A percentile compares a stretch with the other conserved stretches of the same genome.
phyloP scores from a whole-genome alignment of 1,140 invertebrate genomes.

The Drosophila azteca region DNA sequence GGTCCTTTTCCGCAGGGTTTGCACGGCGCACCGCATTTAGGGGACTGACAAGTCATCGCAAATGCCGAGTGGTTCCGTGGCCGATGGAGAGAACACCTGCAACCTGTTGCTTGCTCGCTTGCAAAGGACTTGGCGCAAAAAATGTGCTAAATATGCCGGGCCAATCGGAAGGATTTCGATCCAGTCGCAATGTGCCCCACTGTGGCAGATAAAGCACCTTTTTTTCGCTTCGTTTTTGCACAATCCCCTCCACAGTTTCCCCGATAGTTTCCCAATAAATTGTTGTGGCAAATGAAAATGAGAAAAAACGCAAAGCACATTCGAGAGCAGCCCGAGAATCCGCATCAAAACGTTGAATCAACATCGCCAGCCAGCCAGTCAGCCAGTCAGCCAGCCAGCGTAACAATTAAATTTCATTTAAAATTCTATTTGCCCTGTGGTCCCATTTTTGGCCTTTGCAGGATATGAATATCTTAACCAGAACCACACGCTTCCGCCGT shows the following conservation, averaged over 20 bases:
- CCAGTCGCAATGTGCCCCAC: constrained; percentile 6
- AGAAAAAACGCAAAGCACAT: not conserved
- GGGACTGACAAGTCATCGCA: constrained; percentile 27
- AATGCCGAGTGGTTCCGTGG: not conserved
- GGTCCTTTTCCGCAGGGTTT: not conserved
- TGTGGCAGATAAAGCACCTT: constrained; percentile 64
- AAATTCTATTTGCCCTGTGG: constrained; percentile 35
- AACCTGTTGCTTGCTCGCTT: constrained; percentile 43
- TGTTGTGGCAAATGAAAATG: constrained; percentile 22
- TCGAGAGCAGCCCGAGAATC: not conserved
- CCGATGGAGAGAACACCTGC: not conserved
- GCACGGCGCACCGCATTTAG: constrained; percentile 12
- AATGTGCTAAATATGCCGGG: constrained; percentile 66
- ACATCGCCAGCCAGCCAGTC: not conserved
- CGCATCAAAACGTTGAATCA: too few relatives aligned
- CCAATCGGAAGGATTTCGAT: constrained; percentile 2
- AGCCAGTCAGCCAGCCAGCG: not conserved
- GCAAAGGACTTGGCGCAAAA: constrained; percentile 48
- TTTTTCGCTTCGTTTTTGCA: constrained; percentile 46
- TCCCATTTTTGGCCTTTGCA: constrained; percentile 19
- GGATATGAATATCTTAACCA: constrained; percentile 6
- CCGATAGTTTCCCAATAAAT: constrained; percentile 3
- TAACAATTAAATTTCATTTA: constrained; percentile 41
- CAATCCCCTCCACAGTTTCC: constrained; percentile 29
- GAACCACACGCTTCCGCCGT: constrained; percentile 21